Base-by-base conservation (phyloP, 2,888 invertebrate species). In the Sarcophaga carnaria region DNA sequence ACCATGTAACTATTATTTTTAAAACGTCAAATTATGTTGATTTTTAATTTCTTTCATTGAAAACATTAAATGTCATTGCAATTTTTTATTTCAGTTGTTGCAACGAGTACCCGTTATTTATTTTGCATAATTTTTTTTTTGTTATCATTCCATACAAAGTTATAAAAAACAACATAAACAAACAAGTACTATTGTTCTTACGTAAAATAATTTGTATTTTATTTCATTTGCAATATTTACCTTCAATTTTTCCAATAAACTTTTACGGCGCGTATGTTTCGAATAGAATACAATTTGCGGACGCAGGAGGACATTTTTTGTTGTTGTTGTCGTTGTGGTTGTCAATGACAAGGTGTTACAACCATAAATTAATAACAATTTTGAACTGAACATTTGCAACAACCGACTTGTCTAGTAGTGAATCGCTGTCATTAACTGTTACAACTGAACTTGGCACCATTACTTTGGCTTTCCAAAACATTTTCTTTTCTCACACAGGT, bases 201-300 rank as follows among this genome's bases (percentile, higher is more conserved):
- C 59, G 27, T 37, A 20, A 70, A 22, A 37, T 37, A 37, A 10
- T 8, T 37, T 2, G 8, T 37, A 37, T 37, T 37, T 37, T 6
- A 37, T 37, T 37, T 37, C 37, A 37, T 37, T 37, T 37, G 37
- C 37, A 37, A 63, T 74, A 83, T 27, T 88, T 89, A 89, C 89
- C 89, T 89, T 86, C 14, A 89, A 71, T 79, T 86, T 89, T 11
- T 75, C 69, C 64, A 85, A 75, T 62, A 88, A 17, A 3, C 85
- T 62, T 80, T 88, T 86, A 14, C 80, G 84, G 25, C 79, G 85
- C 14, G 81, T 27, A 49, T 83, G 83, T 54, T 88, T 88, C 1
- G 84, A 77, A 71, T 76, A 80, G 72, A 88, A 80, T 75, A 80
- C 17, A 54, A 71, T 71, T 67, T 59, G 62, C 12, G 77, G 74